These are phyloP conservation scores for Branchinecta lindahli DNA, from an alignment of 1,140 invertebrate genomes.

Conservation along the genomic window DNA sequence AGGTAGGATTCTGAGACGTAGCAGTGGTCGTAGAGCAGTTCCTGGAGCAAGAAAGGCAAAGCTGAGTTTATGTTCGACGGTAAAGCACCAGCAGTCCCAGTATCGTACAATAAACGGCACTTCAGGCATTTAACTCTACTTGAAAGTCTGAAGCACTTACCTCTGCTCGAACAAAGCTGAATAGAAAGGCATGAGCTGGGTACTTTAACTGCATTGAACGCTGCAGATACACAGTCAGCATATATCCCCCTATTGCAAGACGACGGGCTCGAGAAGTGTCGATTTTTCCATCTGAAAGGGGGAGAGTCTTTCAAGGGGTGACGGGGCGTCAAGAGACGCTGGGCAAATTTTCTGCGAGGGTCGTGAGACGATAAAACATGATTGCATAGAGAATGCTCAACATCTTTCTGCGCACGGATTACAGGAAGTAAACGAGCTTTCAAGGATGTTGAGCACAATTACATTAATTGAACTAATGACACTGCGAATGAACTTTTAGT, in stretches of 20 bases:
- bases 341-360: too few species aligned
- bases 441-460: too few species aligned
- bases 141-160: slow-evolving; percentile 29
- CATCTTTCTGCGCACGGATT: too few species aligned
- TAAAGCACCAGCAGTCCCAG: background rate
- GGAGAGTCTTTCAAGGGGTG: too few species aligned
- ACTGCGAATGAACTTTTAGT: too few species aligned
- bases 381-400: too few species aligned
- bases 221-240: slow-evolving; percentile 70
- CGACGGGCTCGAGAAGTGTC: slow-evolving; percentile 52
- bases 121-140: background rate
- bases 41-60: slow-evolving; percentile 33
- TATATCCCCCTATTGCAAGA: slow-evolving; percentile 71
- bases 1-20: slow-evolving; percentile 58
- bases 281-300: slow-evolving; percentile 42
- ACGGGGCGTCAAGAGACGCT: too few species aligned
- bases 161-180: slow-evolving; percentile 70
- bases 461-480: too few species aligned
- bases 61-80: background rate
- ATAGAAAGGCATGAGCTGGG: slow-evolving; percentile 69
- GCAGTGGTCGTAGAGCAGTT: slow-evolving; percentile 65
- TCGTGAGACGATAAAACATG: too few species aligned
- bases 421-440: too few species aligned
- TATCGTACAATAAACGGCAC: background rate
- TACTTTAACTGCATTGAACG: slow-evolving; percentile 85